Evolutionary conservation across 2,797 vertebrate species (phyloP), one percentile per base, ranked within the genome.

Genomic region (Botia almorhae): DNA sequence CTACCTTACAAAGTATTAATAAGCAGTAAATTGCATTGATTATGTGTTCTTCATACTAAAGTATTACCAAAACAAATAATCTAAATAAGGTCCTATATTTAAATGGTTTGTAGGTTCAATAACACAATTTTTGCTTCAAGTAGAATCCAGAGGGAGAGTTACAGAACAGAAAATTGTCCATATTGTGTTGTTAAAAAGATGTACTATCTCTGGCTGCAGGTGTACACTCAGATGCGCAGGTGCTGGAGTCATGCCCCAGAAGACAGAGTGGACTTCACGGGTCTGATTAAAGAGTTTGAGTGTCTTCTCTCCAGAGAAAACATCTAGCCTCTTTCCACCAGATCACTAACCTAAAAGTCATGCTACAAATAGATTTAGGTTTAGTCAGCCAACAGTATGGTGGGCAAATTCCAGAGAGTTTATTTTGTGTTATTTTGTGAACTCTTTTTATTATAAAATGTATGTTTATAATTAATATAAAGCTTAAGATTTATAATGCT

Each of bases 231-330:
- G 87, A 94, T 95, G 94, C 90, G 86, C 86, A 95, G 89, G 82
- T 96, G 95, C 83, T 96, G 95, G 95, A 93, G 93, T 82, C 88
- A 92, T 55, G 93, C 90, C 21, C 95, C 95, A 0, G 89, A 89
- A 0, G 91, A 91, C 21, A 87, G 95, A 84, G 93, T 93, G 4
- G 90, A 90, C 80, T 96, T 98, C 86, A 94, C 95, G 90, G 92
- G 82, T 80, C 93, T 96, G 74, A 97, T 97, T 82, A 91, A 92
- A 89, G 94, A 92, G 56, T 93, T 94, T 87, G 92, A 95, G 88
- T 92, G 90, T 39, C 94, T 92, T 79, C 77, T 84, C 48, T 76
- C n/a, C 0, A 69, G 65, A 17, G 79, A 84, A 13, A 65, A 39
- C 2, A 63, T 68, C 16, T 76, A 76, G 53, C 51, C 0, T 68